Evolutionary conservation across 2,797 vertebrate genomes (phyloP).

Genomic region (Gymnodraco acuticeps): DNA sequence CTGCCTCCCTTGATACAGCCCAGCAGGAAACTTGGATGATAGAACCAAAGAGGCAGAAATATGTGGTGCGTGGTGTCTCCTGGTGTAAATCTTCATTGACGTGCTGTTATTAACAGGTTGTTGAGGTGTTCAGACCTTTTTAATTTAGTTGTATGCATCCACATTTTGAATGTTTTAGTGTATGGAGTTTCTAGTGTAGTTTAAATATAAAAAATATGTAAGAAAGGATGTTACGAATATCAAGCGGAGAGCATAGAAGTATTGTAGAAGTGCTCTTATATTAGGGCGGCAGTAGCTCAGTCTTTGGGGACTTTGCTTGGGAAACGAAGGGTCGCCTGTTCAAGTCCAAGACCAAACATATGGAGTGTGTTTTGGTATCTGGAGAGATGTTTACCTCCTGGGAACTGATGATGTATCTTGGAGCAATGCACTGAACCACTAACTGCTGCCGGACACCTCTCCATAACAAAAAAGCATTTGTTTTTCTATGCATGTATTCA

Average conservation of each 20-base stretch:
- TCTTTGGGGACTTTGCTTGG: no score
- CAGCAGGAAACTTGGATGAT: slow-evolving; percentile 13
- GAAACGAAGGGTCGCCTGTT: no score
- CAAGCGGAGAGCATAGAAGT: not conserved
- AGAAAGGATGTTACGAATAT: not conserved
- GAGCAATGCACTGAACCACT: no score
- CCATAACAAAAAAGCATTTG: no score
- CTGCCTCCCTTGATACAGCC: slow-evolving; percentile 3
- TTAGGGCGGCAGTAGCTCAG: no score
- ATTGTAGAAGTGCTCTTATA: no score
- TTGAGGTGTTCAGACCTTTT: not conserved
- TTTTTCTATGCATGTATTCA: no score
- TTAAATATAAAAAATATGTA: not conserved
- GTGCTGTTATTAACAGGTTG: not conserved
- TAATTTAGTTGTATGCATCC: not conserved
- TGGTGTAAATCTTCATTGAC: slow-evolving; percentile 9
- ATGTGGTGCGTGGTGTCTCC: slow-evolving; percentile 2
- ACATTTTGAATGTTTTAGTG: not conserved
- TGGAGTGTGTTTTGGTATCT: no score
- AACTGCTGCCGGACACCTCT: no score
- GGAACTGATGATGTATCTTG: no score
- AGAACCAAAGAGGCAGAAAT: not conserved
- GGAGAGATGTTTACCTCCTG: no score
- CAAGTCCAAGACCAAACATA: no score
- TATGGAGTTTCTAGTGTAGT: not conserved